A percentile compares a stretch with the other conserved stretches of the same genome.
phyloP scores from a whole-genome alignment of 2,888 invertebrate genomes.

The Nomada lathburiana region DNA sequence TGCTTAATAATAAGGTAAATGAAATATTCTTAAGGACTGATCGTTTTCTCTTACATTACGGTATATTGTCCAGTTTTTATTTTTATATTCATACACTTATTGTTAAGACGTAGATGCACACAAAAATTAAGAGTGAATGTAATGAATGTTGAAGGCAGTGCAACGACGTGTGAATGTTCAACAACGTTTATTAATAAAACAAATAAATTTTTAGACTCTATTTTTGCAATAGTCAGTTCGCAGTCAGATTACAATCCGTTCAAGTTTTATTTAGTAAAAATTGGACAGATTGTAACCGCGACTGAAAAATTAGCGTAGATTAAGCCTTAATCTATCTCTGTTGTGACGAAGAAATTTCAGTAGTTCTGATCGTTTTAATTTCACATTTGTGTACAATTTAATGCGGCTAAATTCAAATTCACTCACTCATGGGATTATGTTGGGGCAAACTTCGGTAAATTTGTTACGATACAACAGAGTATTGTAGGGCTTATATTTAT shows the following conservation, averaged over 20 bases:
- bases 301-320: constrained; percentile 21
- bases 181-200: constrained; percentile 16
- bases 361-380: constrained; percentile 9
- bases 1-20: constrained; percentile 74
- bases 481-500: constrained; percentile 31
- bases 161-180: constrained; percentile 42
- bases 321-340: constrained; percentile 41
- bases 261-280: constrained; percentile 43
- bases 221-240: constrained; percentile 10
- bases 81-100: constrained; percentile 60
- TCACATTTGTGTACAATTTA: constrained; percentile 12
- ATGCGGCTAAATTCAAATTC: constrained; percentile 8
- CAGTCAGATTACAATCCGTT: constrained; percentile 17
- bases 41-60: constrained; percentile 67
- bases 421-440: constrained; percentile 51
- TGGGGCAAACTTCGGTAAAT: constrained; percentile 58
- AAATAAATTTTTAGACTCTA: constrained; percentile 29
- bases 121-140: constrained; percentile 45
- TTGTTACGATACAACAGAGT: constrained; percentile 55
- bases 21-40: constrained; percentile 72
- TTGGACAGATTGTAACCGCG: constrained; percentile 25
- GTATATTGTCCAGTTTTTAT: constrained; percentile 60
- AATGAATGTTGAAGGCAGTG: constrained; percentile 33
- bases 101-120: constrained; percentile 57
- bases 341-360: constrained; percentile 26